phyloP scores from a whole-genome alignment of 2,888 invertebrate genomes.

The Lasioglossum zephyrum region DNA sequence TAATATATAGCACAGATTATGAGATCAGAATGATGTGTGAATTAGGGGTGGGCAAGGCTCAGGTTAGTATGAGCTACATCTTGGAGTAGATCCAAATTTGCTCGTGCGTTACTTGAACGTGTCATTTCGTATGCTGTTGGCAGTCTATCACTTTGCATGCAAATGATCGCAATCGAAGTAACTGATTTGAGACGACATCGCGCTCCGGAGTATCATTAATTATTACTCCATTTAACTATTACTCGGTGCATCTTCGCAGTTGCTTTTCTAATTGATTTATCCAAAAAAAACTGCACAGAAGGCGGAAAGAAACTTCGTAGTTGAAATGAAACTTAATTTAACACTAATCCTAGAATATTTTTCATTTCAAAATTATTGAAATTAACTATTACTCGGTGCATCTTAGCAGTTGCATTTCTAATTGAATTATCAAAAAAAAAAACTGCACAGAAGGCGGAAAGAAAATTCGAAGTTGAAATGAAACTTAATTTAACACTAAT shows the following conservation, averaged over 20 bases:
- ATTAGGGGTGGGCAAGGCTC: constrained; percentile 39
- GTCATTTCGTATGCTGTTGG: constrained; percentile 48
- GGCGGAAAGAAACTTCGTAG: too few species aligned
- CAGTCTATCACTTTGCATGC: constrained; percentile 51
- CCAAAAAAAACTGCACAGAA: too few species aligned
- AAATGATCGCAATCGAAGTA: constrained; percentile 48
- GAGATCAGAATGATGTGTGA: constrained; percentile 24
- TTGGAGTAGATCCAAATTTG: constrained; percentile 51
- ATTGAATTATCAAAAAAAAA: too few species aligned
- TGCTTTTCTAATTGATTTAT: background rate
- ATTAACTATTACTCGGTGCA: too few species aligned
- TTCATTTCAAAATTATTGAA: too few species aligned
- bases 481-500: too few species aligned
- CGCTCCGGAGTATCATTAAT: constrained; percentile 21
- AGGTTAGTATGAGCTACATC: constrained; percentile 41
- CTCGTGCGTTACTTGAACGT: constrained; percentile 39
- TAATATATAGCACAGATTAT: too few species aligned
- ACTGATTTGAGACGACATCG: constrained; percentile 44
- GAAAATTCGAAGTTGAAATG: too few species aligned
- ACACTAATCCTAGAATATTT: too few species aligned
- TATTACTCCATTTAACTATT: background rate
- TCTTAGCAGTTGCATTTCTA: too few species aligned
- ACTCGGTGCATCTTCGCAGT: background rate
- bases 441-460: too few species aligned
- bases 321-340: too few species aligned